Base-by-base conservation (phyloP, 2,888 invertebrate species). In the Calephelis perditalis region DNA sequence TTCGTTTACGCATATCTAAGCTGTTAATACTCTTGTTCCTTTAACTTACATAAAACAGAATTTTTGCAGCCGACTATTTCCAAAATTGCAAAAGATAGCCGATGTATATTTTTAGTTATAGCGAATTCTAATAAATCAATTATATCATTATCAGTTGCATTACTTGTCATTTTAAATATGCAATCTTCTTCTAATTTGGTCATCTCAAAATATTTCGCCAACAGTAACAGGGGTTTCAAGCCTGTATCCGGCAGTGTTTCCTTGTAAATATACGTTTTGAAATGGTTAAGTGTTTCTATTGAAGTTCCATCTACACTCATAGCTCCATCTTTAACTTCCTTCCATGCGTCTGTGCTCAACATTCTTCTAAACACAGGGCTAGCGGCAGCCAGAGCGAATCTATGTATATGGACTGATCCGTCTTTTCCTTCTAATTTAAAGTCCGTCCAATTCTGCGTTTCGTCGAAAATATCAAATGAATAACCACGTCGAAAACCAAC, bases 351-450 rank as follows among this genome's bases (percentile, higher is more conserved):
- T 0, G 59, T 60, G 15, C 67, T 71, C 9, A 81, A 69, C 78
- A 80, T 78, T 7, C 73, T 65, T 37, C 73, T 68, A 26, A 82
- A 61, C 7, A 80, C 78, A 0, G 78, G 76, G 56, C 81, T 82
- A 7, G 74, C 68, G 0, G 77, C 72, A 0, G 82, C 82, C 9
- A 81, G 57, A 1, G 77, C 76, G 0, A 75, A 73, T 52, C 71
- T 71, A 61, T 82, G 82, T 58, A 79, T 62, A 7, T 68, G 71
- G 8, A 82, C 76, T 0, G 75, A 72, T 0, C 82, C 82, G 52
- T 75, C 78, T 9, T 72, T 72, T 0, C 78, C 77, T 7, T 74
- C 70, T 57, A 82, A 62, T 56, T 77, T 73, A 57, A 82, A 81
- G 62, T 82, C 82, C 0, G 77, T 78, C 55, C 80, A 63, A 54